Conservation (phyloP, 2,797 vertebrate genomes). For the Sebastiscus albofasciatus region DNA sequence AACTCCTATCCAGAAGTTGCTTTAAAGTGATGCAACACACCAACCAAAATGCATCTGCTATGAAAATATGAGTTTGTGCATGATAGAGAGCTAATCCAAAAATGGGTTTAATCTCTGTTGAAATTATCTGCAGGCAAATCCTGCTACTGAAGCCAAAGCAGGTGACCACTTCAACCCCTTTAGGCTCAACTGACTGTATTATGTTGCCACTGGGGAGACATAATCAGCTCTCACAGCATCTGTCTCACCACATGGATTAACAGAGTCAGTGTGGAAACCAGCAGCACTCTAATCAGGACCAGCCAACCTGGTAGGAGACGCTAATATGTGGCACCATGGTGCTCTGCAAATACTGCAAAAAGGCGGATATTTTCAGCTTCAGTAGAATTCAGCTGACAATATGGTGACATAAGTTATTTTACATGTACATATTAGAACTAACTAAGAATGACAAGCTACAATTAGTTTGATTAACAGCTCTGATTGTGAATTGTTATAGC, state of each 20-base stretch:
- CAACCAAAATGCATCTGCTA: background rate
- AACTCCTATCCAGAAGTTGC: background rate
- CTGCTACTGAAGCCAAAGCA: conserved; percentile 33
- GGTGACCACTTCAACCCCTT: conserved; percentile 58
- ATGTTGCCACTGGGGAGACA: conserved; percentile 43
- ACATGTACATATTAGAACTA: background rate
- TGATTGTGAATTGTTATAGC: conserved; percentile 11
- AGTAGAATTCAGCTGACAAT: background rate
- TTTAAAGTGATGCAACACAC: background rate
- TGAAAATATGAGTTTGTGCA: conserved; percentile 4
- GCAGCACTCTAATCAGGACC: conserved; percentile 42
- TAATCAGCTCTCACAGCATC: conserved; percentile 65
- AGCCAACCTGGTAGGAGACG: conserved; percentile 16
- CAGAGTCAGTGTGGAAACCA: conserved; percentile 36
- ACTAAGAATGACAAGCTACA: background rate
- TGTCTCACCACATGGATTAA: conserved; percentile 61
- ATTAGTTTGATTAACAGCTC: conserved; percentile 10
- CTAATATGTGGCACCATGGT: background rate
- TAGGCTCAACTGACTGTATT: conserved; percentile 42
- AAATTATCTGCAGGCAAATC: conserved; percentile 43
- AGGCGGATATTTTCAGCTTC: background rate
- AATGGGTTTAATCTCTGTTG: conserved; percentile 35
- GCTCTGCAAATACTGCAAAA: background rate
- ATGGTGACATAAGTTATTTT: background rate
- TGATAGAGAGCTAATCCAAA: conserved; percentile 40